These are phyloP conservation scores for Heliothis subflexa DNA, from an alignment of 1,140 invertebrate species.

Conservation along the genomic window DNA sequence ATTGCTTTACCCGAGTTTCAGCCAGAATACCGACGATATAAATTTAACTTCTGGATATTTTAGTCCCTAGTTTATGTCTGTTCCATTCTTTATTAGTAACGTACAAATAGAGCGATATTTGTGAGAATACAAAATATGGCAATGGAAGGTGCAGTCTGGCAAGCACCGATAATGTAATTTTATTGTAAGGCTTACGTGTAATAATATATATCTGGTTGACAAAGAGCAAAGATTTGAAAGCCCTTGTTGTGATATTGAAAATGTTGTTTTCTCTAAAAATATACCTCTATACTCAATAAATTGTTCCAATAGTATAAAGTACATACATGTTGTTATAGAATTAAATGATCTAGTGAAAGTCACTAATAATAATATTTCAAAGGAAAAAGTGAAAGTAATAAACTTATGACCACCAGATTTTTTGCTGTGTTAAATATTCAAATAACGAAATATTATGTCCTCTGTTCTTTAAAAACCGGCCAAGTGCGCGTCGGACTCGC, in stretches of 20 bases:
- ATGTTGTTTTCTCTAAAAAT: neutral
- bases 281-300: neutral
- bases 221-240: neutral
- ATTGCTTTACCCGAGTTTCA: conserved; percentile 30
- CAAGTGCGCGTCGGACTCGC: no score
- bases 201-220: conserved; percentile 17
- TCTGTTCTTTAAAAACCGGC: no score
- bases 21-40: conserved; percentile 29
- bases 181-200: conserved; percentile 18
- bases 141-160: conserved; percentile 18
- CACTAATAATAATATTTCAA: no score
- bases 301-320: neutral
- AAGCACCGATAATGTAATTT: conserved; percentile 30
- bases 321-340: neutral
- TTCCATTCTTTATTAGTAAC: conserved; percentile 28
- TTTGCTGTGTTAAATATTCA: no score
- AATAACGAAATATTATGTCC: no score
- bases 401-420: no score
- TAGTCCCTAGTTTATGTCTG: conserved; percentile 15
- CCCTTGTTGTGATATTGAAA: conserved; percentile 10
- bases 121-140: conserved; percentile 11
- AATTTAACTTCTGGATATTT: conserved; percentile 38
- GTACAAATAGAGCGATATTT: conserved; percentile 20
- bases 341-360: neutral
- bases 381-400: no score